These are phyloP conservation scores for Philereme transversata DNA, from an alignment of 2,888 invertebrate species.

Conservation along the genomic window DNA sequence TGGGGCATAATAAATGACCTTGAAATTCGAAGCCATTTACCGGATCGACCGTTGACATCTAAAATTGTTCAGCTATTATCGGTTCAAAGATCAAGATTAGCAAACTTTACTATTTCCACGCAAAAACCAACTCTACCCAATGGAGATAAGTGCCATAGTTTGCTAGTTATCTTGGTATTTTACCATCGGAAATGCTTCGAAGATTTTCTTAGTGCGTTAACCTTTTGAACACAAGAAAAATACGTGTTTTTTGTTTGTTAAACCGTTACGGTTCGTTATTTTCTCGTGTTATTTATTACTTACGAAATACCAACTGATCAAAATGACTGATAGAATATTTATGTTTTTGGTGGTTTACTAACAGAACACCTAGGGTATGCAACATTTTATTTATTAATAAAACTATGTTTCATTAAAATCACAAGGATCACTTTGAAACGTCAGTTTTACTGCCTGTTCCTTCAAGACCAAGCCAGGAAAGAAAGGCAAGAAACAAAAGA, in stretches of 20 bases:
- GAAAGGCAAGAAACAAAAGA: no score
- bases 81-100: constrained; percentile 33
- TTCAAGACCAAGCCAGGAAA: no score
- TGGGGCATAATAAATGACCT: constrained; percentile 9
- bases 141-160: constrained; percentile 1
- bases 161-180: background rate
- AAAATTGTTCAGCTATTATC: constrained; percentile 25
- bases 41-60: constrained; percentile 33
- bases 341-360: no score
- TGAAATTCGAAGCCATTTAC: constrained; percentile 27
- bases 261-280: constrained; percentile 29
- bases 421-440: no score
- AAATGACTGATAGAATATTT: no score
- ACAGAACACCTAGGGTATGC: no score
- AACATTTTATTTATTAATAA: no score
- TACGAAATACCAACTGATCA: no score
- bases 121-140: constrained; percentile 13
- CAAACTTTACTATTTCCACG: background rate
- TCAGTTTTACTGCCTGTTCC: no score
- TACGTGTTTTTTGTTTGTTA: constrained; percentile 26
- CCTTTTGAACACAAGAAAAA: constrained; percentile 40
- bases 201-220: constrained; percentile 50
- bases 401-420: no score
- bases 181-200: constrained; percentile 48
- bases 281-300: constrained; percentile 12